Evolutionary conservation across 1,140 invertebrate genomes (phyloP), one percentile per base, ranked within the genome.

Genomic region (Dreissena polymorpha): DNA sequence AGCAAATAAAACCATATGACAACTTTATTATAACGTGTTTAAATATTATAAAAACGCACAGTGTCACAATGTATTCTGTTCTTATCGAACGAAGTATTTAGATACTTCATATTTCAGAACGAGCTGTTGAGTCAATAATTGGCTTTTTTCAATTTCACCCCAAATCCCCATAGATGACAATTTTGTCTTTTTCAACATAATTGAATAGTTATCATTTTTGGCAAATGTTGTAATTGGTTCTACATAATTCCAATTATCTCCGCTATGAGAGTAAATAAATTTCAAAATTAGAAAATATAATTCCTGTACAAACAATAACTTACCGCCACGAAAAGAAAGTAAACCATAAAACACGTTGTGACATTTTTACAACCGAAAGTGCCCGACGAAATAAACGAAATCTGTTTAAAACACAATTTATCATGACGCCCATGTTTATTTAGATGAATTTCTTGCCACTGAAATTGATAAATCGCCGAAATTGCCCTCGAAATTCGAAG

Each of bases 331-430:
- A n/a, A 60, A 23, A 18, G 57, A 60, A 60, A 60, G 57, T 60
- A 6, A n/a, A 29, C 65, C 53, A 78, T 78, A 78, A 78, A 78
- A 23, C 71, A 74, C 65, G 21, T 55, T 23, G 8, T 82, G 71
- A 82, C 71, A 82, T 65, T 25, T 39, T 74, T 73, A 51, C 60
- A 73, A 72, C 53, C 70, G 63, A 72, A 67, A 29, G 55, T 82
- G 71, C 71, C 57, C 57, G 79, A 67, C 71, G 51, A 73, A 67
- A 51, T 53, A 39, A 25, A 70, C 63, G 49, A 55, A 64, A 64
- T 82, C 70, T 73, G 69, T 82, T 82, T 72, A 82, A 82, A 82
- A 72, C 51, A 67, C 79, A 65, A 82, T 74, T 53, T 29, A 82
- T 74, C 60, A 82, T 74, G 57, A 39, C 25, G 60, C 60, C 55